Conservation (phyloP, 2,113 vertebrate species). For the Arvicanthis niloticus region DNA sequence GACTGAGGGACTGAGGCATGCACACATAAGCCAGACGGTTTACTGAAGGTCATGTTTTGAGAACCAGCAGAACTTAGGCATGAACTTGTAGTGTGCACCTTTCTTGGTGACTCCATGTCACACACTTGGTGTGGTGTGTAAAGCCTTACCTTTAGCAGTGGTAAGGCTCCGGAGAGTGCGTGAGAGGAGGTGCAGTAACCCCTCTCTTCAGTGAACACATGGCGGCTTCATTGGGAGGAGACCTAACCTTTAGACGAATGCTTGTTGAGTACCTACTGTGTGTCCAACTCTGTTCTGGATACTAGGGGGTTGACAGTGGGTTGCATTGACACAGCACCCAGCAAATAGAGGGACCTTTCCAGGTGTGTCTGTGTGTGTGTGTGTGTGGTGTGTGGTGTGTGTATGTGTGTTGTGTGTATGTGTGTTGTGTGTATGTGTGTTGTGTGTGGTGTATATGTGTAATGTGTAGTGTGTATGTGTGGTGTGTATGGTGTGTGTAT, state of each 20-base stretch:
- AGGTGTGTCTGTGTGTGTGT: not conserved
- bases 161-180: not conserved
- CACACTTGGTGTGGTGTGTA: too few relatives aligned
- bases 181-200: fast-evolving
- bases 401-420: not conserved
- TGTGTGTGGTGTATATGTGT: too few relatives aligned
- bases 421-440: too few relatives aligned
- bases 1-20: not conserved
- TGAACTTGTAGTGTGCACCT: not conserved
- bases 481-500: not conserved
- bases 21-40: not conserved
- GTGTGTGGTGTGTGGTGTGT: not conserved
- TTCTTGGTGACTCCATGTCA: not conserved
- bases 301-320: not conserved
- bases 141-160: fast-evolving
- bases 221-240: not conserved
- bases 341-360: not conserved
- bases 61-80: not conserved
- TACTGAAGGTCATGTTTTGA: not conserved
- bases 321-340: fast-evolving
- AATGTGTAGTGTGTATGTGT: not conserved
- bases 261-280: not conserved
- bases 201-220: not conserved
- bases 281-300: not conserved
- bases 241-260: too few relatives aligned